Conservation (phyloP, 2,797 vertebrate genomes). For the Platalea minor region DNA sequence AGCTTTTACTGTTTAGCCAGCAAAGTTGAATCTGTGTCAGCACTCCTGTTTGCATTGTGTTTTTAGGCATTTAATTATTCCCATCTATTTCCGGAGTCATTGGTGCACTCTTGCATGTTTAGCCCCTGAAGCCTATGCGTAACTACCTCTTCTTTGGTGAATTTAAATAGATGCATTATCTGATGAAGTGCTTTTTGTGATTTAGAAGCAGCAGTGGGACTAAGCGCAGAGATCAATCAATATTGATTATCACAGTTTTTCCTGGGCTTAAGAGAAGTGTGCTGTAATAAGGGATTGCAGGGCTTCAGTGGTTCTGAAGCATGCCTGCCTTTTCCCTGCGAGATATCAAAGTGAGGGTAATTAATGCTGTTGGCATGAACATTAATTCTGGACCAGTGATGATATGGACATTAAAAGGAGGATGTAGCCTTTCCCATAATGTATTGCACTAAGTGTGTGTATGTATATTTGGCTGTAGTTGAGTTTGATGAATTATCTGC, state of each 20-base stretch:
- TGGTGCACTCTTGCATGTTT: background rate
- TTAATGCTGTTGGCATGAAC: slow-evolving; percentile 13
- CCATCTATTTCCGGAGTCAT: background rate
- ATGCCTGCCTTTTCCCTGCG: background rate
- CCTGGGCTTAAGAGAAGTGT: background rate
- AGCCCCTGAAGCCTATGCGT: background rate
- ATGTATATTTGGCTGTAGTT: background rate
- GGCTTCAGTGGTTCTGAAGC: background rate
- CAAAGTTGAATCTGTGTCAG: background rate
- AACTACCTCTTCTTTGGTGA: background rate
- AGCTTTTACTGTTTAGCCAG: background rate
- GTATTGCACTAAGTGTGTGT: background rate
- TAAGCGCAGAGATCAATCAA: background rate
- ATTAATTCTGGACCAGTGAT: slow-evolving; percentile 13
- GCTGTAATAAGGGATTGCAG: background rate
- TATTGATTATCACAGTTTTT: slow-evolving; percentile 53
- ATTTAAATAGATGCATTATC: slow-evolving; percentile 33
- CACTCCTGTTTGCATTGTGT: background rate
- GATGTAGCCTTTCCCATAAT: background rate
- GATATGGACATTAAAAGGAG: background rate
- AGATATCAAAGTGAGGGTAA: slow-evolving; percentile 28
- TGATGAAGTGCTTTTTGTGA: slow-evolving; percentile 27
- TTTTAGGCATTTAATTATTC: slow-evolving; percentile 23
- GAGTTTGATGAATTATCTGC: background rate
- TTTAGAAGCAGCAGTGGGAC: slow-evolving; percentile 14